A percentile compares a stretch with the other conserved stretches of the same genome.
Evolutionary conservation across 2,113 vertebrate species (phyloP).

Genomic region (Heterotis niloticus): DNA sequence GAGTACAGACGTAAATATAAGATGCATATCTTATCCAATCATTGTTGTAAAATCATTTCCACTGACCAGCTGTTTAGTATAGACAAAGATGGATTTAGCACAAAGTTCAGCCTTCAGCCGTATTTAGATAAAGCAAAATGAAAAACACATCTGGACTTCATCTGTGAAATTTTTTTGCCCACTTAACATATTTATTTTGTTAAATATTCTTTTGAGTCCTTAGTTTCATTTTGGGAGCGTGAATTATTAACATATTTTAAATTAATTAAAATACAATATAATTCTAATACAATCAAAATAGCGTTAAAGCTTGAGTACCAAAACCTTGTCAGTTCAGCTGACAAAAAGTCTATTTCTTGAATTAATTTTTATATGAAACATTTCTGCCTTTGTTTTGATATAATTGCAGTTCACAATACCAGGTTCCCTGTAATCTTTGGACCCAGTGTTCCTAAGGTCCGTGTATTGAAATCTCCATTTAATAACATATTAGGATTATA

Average conservation of each 20-base stretch:
- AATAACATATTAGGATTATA: slow-evolving; percentile 81
- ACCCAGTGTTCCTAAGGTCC: slow-evolving; percentile 82
- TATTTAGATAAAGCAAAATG: too few species aligned
- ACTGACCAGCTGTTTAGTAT: neutral
- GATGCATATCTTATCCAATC: neutral
- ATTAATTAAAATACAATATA: neutral
- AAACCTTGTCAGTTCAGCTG: neutral
- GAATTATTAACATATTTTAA: neutral
- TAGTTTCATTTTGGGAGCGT: slow-evolving; percentile 18
- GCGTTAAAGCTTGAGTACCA: neutral
- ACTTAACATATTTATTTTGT: slow-evolving; percentile 23
- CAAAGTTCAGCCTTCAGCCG: too few species aligned
- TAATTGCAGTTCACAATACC: slow-evolving; percentile 64
- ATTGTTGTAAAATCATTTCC: neutral
- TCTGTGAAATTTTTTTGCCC: neutral
- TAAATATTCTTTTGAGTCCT: slow-evolving; percentile 24
- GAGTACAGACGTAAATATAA: slow-evolving; percentile 2
- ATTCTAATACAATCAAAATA: neutral
- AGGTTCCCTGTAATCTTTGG: slow-evolving; percentile 72
- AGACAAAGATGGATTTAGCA: neutral
- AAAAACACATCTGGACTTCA: too few species aligned
- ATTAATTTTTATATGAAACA: slow-evolving; percentile 72
- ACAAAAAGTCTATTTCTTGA: slow-evolving; percentile 49
- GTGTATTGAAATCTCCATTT: slow-evolving; percentile 72
- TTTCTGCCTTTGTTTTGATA: slow-evolving; percentile 83